Evolutionary conservation across 2,797 vertebrate genomes (phyloP).

Genomic region (Crypturellus tataupa): DNA sequence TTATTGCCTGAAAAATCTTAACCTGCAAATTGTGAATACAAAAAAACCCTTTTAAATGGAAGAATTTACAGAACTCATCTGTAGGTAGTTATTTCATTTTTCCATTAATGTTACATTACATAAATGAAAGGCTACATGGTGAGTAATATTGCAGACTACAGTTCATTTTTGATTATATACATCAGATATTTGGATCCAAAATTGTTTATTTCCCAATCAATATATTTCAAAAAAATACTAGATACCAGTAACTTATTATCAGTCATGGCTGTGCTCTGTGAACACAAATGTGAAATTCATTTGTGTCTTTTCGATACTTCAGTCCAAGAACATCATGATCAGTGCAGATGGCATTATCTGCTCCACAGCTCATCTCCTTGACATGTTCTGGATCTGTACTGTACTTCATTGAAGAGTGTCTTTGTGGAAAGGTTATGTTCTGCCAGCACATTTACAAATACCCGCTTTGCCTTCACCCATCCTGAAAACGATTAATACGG

Average conservation of each 20-base stretch:
- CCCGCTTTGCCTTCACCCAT: neutral
- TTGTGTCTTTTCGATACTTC: conserved; percentile 18
- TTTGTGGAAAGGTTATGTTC: conserved; percentile 53
- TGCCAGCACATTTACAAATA: conserved; percentile 39
- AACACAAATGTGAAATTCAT: conserved; percentile 13
- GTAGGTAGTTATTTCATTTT: conserved; percentile 6
- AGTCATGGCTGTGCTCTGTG: neutral
- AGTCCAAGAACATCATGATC: conserved; percentile 44
- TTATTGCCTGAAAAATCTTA: neutral
- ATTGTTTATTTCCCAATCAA: neutral
- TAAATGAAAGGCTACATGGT: neutral
- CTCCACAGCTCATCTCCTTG: conserved; percentile 62
- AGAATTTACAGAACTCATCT: neutral
- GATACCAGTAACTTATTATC: neutral
- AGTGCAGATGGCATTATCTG: conserved; percentile 64
- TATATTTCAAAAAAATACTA: neutral
- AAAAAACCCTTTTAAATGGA: neutral
- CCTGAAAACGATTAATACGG: neutral
- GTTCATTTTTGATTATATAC: neutral
- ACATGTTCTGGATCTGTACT: conserved; percentile 48
- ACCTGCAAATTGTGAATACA: neutral
- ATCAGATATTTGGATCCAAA: neutral
- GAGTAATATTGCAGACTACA: neutral
- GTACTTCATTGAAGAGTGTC: conserved; percentile 18
- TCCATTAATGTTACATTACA: neutral